These are phyloP conservation scores for Bilobella aurantiaca DNA, from an alignment of 1,140 invertebrate genomes.

Conservation along the genomic window DNA sequence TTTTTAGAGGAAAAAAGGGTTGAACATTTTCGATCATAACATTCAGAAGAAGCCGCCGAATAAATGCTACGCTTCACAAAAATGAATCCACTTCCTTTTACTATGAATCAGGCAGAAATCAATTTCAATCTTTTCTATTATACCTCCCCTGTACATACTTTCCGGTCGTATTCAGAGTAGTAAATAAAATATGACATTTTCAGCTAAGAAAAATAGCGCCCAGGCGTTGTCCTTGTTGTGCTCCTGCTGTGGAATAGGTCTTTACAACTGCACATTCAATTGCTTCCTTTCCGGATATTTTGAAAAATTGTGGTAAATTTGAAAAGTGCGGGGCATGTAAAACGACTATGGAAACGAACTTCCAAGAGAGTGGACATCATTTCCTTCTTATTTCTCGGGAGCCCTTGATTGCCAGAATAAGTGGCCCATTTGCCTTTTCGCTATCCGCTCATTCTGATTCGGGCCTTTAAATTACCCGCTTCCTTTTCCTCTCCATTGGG, in stretches of 20 bases:
- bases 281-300: too few relatives aligned
- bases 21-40: not conserved
- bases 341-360: too few relatives aligned
- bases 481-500: not conserved
- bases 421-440: not conserved
- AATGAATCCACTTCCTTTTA: not conserved
- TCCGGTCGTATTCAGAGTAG: too few relatives aligned
- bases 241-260: too few relatives aligned
- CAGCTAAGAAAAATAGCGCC: too few relatives aligned
- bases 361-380: too few relatives aligned
- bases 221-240: too few relatives aligned
- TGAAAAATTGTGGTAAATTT: not conserved
- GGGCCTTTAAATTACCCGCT: not conserved
- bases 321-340: too few relatives aligned
- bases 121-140: not conserved
- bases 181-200: too few relatives aligned
- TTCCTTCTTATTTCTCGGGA: too few relatives aligned
- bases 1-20: too few relatives aligned
- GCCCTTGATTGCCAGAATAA: not conserved
- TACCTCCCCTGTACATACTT: not conserved
- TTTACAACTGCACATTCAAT: too few relatives aligned
- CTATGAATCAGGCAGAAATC: conserved; percentile 1
- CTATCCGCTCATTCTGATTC: not conserved
- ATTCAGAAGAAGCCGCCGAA: not conserved
- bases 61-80: not conserved